Conservation (phyloP, 2,797 vertebrate species). For the Muscicapa comitata region DNA sequence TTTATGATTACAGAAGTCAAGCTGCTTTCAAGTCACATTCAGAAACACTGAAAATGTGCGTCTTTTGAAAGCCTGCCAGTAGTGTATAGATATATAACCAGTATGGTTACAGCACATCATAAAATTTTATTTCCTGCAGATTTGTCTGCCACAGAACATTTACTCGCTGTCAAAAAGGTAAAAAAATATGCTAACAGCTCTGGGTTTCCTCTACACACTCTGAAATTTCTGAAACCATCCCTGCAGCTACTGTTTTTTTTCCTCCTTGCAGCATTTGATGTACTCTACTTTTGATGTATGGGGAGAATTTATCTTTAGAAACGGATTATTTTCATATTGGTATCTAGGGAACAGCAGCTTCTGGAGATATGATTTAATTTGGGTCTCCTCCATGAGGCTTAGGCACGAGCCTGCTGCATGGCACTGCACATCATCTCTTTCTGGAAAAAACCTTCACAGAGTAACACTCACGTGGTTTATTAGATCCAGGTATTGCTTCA, state of each 20-base stretch:
- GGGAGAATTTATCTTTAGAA: conserved; percentile 42
- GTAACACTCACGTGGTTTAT: background rate
- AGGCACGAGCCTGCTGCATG: background rate
- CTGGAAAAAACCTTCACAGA: background rate
- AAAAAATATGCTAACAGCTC: conserved; percentile 53
- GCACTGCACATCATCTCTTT: background rate
- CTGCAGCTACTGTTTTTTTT: conserved; percentile 46
- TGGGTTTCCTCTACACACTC: conserved; percentile 6
- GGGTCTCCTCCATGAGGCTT: background rate
- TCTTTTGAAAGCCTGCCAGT: conserved; percentile 61
- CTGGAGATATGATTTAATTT: conserved; percentile 24
- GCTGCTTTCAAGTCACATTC: conserved; percentile 57
- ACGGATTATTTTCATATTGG: conserved; percentile 48
- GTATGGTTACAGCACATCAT: conserved; percentile 34
- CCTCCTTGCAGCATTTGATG: conserved; percentile 27
- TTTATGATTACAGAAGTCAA: conserved; percentile 56
- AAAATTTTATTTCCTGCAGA: conserved; percentile 68
- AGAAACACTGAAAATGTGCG: background rate
- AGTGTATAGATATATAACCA: conserved; percentile 41
- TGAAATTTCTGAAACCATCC: conserved; percentile 48
- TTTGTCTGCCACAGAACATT: conserved; percentile 70
- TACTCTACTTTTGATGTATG: conserved; percentile 17
- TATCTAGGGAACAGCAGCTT: conserved; percentile 33
- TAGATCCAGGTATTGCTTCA: background rate
- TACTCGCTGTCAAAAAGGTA: conserved; percentile 62